These are phyloP conservation scores for Zaprionus gabonicus DNA, from an alignment of 1,140 invertebrate species.

Conservation along the genomic window DNA sequence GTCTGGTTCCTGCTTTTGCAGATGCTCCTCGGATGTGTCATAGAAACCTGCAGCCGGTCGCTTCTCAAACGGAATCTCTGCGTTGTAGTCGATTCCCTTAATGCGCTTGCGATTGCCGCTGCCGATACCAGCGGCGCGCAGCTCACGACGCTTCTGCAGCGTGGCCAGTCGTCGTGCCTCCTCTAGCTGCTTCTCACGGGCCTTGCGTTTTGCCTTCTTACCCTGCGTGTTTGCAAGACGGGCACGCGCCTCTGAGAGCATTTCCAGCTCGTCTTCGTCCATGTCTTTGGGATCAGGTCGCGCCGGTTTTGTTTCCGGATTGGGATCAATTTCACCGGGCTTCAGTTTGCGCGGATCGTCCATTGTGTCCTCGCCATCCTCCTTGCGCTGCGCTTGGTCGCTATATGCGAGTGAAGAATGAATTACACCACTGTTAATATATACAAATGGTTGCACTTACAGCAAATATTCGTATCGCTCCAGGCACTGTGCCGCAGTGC, in stretches of 20 bases:
- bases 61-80: conserved; percentile 99
- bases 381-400: conserved; percentile 99
- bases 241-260: conserved; percentile 99
- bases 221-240: conserved; percentile 99
- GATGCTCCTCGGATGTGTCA: conserved; percentile 94
- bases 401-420: conserved; percentile 84
- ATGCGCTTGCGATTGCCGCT: conserved; percentile 80
- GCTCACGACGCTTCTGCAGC: conserved; percentile 97
- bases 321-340: conserved; percentile 99
- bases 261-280: conserved; percentile 99
- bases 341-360: conserved; percentile 98
- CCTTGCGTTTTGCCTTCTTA: conserved; percentile 99
- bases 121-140: conserved; percentile 98
- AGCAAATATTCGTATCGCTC: conserved; percentile 98
- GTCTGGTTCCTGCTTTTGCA: conserved; percentile 95
- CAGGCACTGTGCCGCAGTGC: conserved; percentile 99
- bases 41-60: conserved; percentile 96
- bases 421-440: not conserved
- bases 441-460: conserved; percentile 86
- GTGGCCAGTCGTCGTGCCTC: conserved; percentile 98
- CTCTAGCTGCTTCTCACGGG: conserved; percentile 98
- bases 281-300: conserved; percentile 99
- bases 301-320: conserved; percentile 99
- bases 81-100: conserved; percentile 97
- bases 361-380: conserved; percentile 95